Conservation (phyloP, 2,888 invertebrate species). For the Drosophila nigricruria region DNA sequence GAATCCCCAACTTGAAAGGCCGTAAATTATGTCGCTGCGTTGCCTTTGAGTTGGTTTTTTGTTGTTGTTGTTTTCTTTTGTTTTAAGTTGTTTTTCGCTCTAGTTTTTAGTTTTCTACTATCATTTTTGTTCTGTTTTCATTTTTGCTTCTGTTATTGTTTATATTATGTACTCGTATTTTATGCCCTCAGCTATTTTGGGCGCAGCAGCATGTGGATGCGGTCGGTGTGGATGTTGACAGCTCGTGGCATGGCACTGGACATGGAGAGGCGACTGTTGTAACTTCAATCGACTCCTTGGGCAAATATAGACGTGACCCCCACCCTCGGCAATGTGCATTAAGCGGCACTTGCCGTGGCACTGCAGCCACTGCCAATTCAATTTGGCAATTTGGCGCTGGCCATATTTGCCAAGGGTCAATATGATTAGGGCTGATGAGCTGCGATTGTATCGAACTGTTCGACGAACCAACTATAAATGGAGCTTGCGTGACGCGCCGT, state of each 20-base stretch:
- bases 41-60: conserved; percentile 13
- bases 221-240: background rate
- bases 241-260: background rate
- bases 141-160: conserved; percentile 21
- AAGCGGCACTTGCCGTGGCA: conserved; percentile 49
- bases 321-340: conserved; percentile 30
- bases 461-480: conserved; percentile 54
- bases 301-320: conserved; percentile 39
- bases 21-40: conserved; percentile 10
- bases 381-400: conserved; percentile 61
- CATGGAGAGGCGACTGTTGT: background rate
- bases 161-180: conserved; percentile 26
- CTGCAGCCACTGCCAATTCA: conserved; percentile 43
- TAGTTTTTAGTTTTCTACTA: conserved; percentile 4
- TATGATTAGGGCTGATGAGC: conserved; percentile 74
- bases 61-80: conserved; percentile 15
- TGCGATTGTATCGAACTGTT: conserved; percentile 58
- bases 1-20: background rate
- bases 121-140: conserved; percentile 18
- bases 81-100: conserved; percentile 6
- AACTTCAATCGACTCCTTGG: conserved; percentile 9
- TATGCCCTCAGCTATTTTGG: conserved; percentile 38
- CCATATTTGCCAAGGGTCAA: conserved; percentile 75
- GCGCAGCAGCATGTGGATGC: conserved; percentile 17
- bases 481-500: conserved; percentile 3